Evolutionary conservation across 2,888 invertebrate genomes (phyloP).

Genomic region (Lithosia quadra): DNA sequence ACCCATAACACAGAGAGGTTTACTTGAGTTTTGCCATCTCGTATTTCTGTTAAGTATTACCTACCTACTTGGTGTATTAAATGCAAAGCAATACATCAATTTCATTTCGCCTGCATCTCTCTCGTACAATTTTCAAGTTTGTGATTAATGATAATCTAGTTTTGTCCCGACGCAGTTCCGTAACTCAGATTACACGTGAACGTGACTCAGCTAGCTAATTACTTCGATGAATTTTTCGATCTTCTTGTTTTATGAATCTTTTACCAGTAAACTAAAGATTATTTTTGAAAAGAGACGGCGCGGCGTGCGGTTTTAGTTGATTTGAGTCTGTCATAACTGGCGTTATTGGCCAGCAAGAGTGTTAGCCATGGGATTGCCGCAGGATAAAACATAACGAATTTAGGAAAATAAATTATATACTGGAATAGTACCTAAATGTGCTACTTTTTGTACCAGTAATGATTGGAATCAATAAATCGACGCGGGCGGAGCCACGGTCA

Average conservation of each 20-base stretch:
- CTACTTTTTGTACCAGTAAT: no score
- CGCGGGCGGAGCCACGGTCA: not conserved
- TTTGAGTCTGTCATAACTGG: no score
- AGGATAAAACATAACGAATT: no score
- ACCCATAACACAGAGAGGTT: not conserved
- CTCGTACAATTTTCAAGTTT: slow-evolving; percentile 19
- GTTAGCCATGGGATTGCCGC: no score
- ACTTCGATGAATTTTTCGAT: slow-evolving; percentile 21
- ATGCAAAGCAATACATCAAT: slow-evolving; percentile 10
- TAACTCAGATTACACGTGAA: slow-evolving; percentile 27
- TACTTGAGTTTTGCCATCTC: not conserved
- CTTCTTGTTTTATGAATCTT: slow-evolving; percentile 4
- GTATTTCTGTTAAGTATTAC: not conserved
- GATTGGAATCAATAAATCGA: not conserved
- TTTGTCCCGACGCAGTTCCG: slow-evolving; percentile 20
- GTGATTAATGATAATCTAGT: slow-evolving; percentile 34
- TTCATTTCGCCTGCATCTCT: slow-evolving; percentile 19
- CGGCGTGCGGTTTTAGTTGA: no score
- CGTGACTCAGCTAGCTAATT: slow-evolving; percentile 35
- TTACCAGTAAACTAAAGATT: not conserved
- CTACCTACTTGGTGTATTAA: slow-evolving; percentile 9
- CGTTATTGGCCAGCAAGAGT: no score
- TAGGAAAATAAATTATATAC: no score
- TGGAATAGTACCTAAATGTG: no score
- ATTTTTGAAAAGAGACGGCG: not conserved